These are phyloP conservation scores for Sarcophaga bullata DNA, from an alignment of 1,140 invertebrate genomes.

Conservation along the genomic window DNA sequence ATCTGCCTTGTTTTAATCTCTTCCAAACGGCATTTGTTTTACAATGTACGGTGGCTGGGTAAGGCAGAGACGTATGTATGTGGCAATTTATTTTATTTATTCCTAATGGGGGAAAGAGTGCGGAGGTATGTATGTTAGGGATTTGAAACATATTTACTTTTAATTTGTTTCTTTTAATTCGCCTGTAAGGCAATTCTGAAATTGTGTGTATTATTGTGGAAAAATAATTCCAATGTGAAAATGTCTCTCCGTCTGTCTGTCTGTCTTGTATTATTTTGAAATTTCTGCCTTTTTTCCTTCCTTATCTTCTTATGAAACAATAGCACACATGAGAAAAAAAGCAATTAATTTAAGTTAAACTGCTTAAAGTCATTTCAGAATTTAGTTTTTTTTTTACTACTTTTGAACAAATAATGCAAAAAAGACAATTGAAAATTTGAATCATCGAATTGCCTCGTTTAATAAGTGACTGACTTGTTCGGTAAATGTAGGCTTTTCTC, in stretches of 20 bases:
- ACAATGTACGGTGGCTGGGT: not conserved
- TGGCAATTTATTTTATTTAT: not conserved
- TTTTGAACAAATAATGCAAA: too few species aligned
- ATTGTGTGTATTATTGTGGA: not conserved
- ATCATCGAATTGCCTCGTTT: too few species aligned
- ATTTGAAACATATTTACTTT: slow-evolving; percentile 5
- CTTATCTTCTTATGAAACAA: not conserved
- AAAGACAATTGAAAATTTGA: too few species aligned
- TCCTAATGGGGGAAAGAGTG: not conserved
- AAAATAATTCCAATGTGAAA: not conserved
- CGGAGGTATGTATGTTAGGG: too few species aligned
- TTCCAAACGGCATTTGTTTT: not conserved
- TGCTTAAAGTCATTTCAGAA: not conserved
- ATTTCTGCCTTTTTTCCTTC: not conserved
- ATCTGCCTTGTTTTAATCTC: not conserved
- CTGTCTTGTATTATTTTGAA: not conserved
- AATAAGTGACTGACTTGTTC: too few species aligned
- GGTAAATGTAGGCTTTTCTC: too few species aligned
- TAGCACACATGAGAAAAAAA: not conserved
- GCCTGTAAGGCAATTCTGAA: not conserved
- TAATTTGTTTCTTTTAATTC: not conserved
- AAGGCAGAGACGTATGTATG: not conserved
- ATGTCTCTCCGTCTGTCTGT: not conserved
- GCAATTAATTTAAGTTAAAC: not conserved
- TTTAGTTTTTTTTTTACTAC: not conserved